Evolutionary conservation across 2,113 vertebrate genomes (phyloP).

Genomic region (Phainopepla nitens): DNA sequence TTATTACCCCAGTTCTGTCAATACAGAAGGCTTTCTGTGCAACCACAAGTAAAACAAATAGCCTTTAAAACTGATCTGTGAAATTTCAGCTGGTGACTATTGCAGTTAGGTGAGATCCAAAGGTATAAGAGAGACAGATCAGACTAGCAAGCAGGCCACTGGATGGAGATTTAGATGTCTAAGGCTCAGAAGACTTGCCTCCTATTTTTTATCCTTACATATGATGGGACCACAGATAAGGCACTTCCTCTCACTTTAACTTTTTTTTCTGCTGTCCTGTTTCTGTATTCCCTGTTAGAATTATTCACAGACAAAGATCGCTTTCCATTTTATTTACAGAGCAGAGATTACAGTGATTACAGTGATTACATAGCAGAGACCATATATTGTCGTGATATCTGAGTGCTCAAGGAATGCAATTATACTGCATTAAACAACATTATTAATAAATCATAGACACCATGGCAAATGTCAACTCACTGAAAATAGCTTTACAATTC

Average conservation of each 20-base stretch:
- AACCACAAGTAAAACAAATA: neutral
- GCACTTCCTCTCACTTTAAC: neutral
- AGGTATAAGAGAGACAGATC: neutral
- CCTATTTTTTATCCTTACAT: neutral
- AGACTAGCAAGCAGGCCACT: neutral
- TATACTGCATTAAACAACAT: neutral
- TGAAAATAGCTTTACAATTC: neutral
- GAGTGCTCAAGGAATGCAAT: neutral
- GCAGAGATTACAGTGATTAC: neutral
- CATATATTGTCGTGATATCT: neutral
- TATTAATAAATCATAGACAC: constrained; percentile 17
- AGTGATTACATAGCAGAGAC: neutral
- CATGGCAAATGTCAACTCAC: neutral
- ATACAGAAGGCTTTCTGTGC: neutral
- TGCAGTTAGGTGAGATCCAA: neutral
- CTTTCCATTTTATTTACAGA: neutral
- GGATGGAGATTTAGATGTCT: neutral
- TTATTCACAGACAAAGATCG: neutral
- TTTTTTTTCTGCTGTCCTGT: neutral
- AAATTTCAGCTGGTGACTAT: neutral
- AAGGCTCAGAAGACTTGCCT: neutral
- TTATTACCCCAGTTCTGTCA: neutral
- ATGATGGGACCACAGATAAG: neutral
- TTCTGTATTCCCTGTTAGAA: neutral
- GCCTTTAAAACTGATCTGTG: neutral